These are phyloP conservation scores for Ernsta delagoae DNA, from an alignment of 2,888 invertebrate species.

Conservation along the genomic window DNA sequence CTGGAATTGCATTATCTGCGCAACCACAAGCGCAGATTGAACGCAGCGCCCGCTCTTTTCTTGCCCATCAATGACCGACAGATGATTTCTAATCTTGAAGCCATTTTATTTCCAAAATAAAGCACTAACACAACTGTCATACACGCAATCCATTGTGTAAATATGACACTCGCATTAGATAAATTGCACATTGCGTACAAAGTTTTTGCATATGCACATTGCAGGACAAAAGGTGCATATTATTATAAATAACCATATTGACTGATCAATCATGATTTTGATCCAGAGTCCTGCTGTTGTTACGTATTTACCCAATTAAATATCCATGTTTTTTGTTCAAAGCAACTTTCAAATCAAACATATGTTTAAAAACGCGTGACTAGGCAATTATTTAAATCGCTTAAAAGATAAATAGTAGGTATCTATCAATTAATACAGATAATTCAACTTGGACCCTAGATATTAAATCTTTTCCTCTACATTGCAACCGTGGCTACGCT, in stretches of 20 bases:
- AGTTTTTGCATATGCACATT: constrained; percentile 48
- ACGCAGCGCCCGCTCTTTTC: constrained; percentile 51
- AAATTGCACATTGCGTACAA: constrained; percentile 62
- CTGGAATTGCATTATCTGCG: constrained; percentile 54
- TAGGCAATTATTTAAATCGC: constrained; percentile 28
- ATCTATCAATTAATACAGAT: constrained; percentile 10
- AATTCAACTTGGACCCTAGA: neutral
- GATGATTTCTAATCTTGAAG: constrained; percentile 50
- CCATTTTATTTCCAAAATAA: constrained; percentile 19
- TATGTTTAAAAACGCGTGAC: constrained; percentile 24
- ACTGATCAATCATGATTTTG: constrained; percentile 44
- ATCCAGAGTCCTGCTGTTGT: constrained; percentile 27
- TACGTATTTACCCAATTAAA: neutral
- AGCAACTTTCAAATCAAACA: constrained; percentile 36
- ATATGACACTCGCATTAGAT: constrained; percentile 54
- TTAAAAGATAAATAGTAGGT: constrained; percentile 14
- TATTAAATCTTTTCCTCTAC: neutral
- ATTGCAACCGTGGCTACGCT: neutral
- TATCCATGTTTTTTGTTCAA: constrained; percentile 29
- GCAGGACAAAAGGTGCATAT: constrained; percentile 43
- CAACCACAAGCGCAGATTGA: constrained; percentile 72
- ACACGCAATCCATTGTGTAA: constrained; percentile 23
- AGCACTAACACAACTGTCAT: constrained; percentile 2
- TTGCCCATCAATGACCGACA: constrained; percentile 44
- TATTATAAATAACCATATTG: constrained; percentile 41